These are phyloP conservation scores for Archocentrus centrarchus DNA, from an alignment of 2,113 vertebrate genomes.

Conservation along the genomic window DNA sequence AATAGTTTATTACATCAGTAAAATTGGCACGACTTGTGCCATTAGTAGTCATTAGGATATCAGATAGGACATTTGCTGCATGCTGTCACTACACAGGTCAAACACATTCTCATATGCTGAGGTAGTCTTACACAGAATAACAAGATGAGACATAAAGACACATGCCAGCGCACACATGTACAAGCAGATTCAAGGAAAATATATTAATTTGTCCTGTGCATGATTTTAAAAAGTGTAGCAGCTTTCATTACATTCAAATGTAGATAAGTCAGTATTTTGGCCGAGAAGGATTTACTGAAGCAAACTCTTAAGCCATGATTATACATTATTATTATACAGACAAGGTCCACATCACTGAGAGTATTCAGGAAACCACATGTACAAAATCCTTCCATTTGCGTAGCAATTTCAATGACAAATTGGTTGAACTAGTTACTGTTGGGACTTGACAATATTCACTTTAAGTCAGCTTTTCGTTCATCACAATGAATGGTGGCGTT, in stretches of 20 bases:
- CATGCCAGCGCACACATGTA: neutral
- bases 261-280: neutral
- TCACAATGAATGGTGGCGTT: neutral
- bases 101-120: neutral
- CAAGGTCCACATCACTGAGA: neutral
- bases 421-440: neutral
- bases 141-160: neutral
- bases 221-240: neutral
- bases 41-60: neutral
- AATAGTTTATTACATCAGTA: constrained; percentile 1
- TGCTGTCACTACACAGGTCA: neutral
- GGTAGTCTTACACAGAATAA: neutral
- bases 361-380: neutral
- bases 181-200: neutral
- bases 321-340: neutral
- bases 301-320: neutral
- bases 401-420: neutral
- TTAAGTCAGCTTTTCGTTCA: neutral
- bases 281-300: neutral
- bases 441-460: neutral
- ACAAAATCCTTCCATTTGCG: neutral
- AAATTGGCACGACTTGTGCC: constrained; percentile 5
- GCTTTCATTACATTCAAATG: neutral
- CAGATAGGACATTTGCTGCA: neutral
- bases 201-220: neutral